Base-by-base conservation (phyloP, 2,113 vertebrate genomes). In the Ceyx margarethae region DNA sequence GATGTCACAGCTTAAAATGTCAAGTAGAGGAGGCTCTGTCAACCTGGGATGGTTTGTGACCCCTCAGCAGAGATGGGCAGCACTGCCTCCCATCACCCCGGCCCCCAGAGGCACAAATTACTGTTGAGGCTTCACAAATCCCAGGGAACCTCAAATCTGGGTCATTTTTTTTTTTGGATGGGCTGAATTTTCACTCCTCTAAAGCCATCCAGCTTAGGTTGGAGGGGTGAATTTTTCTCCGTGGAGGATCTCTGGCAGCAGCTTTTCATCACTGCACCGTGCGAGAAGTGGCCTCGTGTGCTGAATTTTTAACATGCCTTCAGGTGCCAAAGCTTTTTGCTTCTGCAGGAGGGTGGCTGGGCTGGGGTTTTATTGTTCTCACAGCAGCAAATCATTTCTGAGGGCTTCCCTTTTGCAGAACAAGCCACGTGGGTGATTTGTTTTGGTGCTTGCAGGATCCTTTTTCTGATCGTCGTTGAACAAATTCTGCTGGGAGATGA, bases 221-320 rank as follows among this genome's bases (percentile, higher is more conserved):
- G 19, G 18, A 1, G 0, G 33, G 29, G 62, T 71, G 68, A 40
- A 37, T 83, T 71, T 50, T 1, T 66, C 40, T 50, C 62, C 40
- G 1, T 57, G 3, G 14, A 60, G 46, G 42, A 56, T 20, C 58
- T 75, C 61, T 25, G 31, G 80, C 80, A 18, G 84, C 23, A 19
- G 80, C 56, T 91, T 86, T 89, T 82, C 51, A 23, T 82, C 86
- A 7, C n/a, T 11, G 3, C 46, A 13, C 54, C 5, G 35, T 64
- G 79, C 6, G 0, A 43, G 23, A 69, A 69, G 17, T 8, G 5
- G 46, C 33, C 57, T 64, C 57, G 6, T 3, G 15, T 61, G 35
- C 62, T 89, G 81, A 85, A 77, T 89, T 81, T 94, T 94, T 86
- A 74, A 68, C 56, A 62, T 54, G 18, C 33, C 86, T 82, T 66